Base-by-base conservation (phyloP, 2,113 vertebrate genomes). In the Verasper variegatus region DNA sequence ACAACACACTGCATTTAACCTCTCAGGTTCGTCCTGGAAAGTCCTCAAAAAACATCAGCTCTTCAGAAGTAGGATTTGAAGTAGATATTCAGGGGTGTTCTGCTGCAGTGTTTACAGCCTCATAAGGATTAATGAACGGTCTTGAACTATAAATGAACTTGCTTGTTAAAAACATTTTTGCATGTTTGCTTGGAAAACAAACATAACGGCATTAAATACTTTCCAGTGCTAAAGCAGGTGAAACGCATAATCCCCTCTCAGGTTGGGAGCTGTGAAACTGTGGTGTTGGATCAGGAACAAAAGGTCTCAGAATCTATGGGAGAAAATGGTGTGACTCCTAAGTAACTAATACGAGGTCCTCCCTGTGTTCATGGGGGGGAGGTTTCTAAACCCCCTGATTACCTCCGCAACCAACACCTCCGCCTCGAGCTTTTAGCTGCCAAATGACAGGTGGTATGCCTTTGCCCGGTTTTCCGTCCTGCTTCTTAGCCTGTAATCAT, bases 401-500 rank as follows among this genome's bases (percentile, higher is more conserved):
- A 84, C 60, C 68, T 75, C 47, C 56, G 80, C 52, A 82, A 66
- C 76, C 79, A 74, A 66, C 85, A 85, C 88, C 89, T 82, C 87
- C 69, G 74, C 80, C 83, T 71, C 76, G 58, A 87, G 76, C 86
- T 84, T 86, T 88, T 75, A 87, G 88, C 72, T 85, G 87, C 86
- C 81, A 92, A 92, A 92, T 92, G 91, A 88, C 90, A 92, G 92
- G 90, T 93, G 81, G 79, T 80, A 81, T 83, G 70, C 26, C 1
- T 82, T 71, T 26, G 80, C 78, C 82, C 88, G 75, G 78, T 76
- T 89, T 91, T 88, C 86, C 86, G 65, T 67, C 78, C 63, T 65
- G 78, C 67, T 62, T 62, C 26, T 1, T 54, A 76, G 78, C 75
- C 85, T 86, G 76, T 91, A 88, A 92, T 93, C 82, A 88, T 63